Evolutionary conservation across 2,113 vertebrate genomes (phyloP).

Genomic region (Ammodytes marinus): DNA sequence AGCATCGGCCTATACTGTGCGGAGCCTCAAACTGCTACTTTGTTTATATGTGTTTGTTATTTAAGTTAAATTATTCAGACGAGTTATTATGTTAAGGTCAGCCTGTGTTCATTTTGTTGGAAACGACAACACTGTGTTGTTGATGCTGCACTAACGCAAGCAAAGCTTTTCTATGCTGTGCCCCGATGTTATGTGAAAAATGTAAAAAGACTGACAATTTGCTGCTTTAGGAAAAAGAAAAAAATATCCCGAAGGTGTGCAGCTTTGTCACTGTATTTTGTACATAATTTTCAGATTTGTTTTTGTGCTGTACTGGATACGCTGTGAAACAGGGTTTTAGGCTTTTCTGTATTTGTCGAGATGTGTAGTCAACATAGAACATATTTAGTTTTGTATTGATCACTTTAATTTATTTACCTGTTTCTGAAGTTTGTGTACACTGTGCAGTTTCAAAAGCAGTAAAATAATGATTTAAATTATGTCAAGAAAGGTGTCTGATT

Average conservation of each 20-base stretch:
- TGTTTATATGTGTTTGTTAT: slow-evolving; percentile 84
- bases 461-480: slow-evolving; percentile 95
- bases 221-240: slow-evolving; percentile 76
- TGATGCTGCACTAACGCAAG: slow-evolving; percentile 79
- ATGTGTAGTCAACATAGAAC: slow-evolving; percentile 94
- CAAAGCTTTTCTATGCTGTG: slow-evolving; percentile 76
- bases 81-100: slow-evolving; percentile 69
- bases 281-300: slow-evolving; percentile 90
- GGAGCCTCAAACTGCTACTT: slow-evolving; percentile 65
- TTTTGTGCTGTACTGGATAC: slow-evolving; percentile 93
- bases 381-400: slow-evolving; percentile 99
- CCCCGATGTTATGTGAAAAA: slow-evolving; percentile 78
- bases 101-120: slow-evolving; percentile 82
- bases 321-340: slow-evolving; percentile 94
- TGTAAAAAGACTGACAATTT: slow-evolving; percentile 71
- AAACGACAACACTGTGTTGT: slow-evolving; percentile 77
- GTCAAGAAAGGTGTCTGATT: slow-evolving; percentile 80
- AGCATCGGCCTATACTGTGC: slow-evolving; percentile 51
- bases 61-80: slow-evolving; percentile 88
- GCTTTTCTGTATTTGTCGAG: slow-evolving; percentile 89
- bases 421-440: slow-evolving; percentile 94
- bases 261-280: slow-evolving; percentile 82
- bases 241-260: slow-evolving; percentile 67
- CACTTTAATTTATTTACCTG: slow-evolving; percentile 98
- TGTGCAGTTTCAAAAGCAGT: slow-evolving; percentile 95